Conservation (phyloP, 2,888 invertebrate genomes). For the Lithophane ornitopus region DNA sequence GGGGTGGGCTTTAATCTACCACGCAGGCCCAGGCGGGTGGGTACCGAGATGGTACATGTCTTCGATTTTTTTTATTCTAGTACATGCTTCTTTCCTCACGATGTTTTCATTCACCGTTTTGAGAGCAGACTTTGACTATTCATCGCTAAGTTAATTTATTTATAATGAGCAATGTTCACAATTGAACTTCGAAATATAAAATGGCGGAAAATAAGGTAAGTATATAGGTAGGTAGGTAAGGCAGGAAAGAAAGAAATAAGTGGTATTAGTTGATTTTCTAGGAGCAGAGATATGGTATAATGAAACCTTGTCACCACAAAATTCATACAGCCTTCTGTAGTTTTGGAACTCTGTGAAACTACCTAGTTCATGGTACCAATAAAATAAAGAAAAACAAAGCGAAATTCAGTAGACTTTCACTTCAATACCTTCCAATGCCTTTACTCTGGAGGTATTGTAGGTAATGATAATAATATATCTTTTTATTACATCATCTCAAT, state of each 20-base stretch:
- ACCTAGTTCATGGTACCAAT: too few species aligned
- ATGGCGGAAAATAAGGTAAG: background rate
- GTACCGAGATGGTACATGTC: too few species aligned
- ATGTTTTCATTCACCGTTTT: background rate
- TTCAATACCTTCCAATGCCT: background rate
- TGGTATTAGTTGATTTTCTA: background rate
- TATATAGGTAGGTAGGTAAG: background rate
- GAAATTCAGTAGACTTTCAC: too few species aligned
- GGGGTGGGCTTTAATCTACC: too few species aligned
- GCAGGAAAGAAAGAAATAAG: background rate
- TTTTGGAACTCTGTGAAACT: background rate
- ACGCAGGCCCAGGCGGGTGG: too few species aligned
- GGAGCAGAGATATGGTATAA: background rate
- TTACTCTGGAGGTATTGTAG: background rate
- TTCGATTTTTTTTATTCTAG: too few species aligned
- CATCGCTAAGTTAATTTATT: constrained; percentile 4
- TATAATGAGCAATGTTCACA: background rate
- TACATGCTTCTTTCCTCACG: too few species aligned
- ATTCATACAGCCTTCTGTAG: background rate
- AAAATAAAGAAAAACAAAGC: too few species aligned
- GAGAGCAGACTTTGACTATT: background rate
- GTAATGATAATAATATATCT: background rate
- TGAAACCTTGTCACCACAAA: background rate
- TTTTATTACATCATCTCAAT: constrained; percentile 12
- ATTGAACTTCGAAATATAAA: background rate